Evolutionary conservation across 2,797 vertebrate genomes (phyloP).

Genomic region (Gastrophryne carolinensis): DNA sequence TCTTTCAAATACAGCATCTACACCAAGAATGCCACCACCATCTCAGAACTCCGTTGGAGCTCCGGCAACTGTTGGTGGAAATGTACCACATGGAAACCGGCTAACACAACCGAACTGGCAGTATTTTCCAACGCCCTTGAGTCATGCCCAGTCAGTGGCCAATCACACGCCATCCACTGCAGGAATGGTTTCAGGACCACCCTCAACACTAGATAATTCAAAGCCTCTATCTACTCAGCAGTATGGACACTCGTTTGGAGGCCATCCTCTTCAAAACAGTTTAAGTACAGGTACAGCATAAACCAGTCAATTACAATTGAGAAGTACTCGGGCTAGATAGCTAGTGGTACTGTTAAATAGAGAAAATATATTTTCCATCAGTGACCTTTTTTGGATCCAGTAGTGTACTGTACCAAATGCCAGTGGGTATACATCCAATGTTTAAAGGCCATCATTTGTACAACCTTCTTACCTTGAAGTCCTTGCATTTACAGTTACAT

Average conservation of each 20-base stretch:
- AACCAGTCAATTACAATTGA: background rate
- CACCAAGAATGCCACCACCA: constrained; percentile 61
- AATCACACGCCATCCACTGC: constrained; percentile 69
- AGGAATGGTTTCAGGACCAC: constrained; percentile 60
- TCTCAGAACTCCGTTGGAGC: constrained; percentile 73
- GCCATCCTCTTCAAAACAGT: constrained; percentile 71
- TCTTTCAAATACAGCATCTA: constrained; percentile 66
- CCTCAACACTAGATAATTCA: constrained; percentile 64
- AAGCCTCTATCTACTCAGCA: constrained; percentile 70
- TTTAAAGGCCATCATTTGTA: too few relatives aligned
- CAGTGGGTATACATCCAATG: too few relatives aligned
- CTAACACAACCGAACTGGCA: constrained; percentile 75
- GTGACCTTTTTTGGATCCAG: too few relatives aligned
- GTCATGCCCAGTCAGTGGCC: constrained; percentile 57
- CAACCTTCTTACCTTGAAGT: too few relatives aligned
- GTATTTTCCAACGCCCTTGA: constrained; percentile 65
- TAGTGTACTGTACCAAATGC: too few relatives aligned
- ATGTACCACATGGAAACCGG: constrained; percentile 68
- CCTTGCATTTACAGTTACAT: too few relatives aligned
- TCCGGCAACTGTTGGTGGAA: constrained; percentile 69
- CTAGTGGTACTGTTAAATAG: too few relatives aligned
- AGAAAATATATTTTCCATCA: too few relatives aligned
- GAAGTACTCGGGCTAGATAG: too few relatives aligned
- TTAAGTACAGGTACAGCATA: constrained; percentile 79
- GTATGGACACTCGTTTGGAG: constrained; percentile 68